phyloP scores from a whole-genome alignment of 2,113 vertebrate species.

The Rhizomys pruinosus region DNA sequence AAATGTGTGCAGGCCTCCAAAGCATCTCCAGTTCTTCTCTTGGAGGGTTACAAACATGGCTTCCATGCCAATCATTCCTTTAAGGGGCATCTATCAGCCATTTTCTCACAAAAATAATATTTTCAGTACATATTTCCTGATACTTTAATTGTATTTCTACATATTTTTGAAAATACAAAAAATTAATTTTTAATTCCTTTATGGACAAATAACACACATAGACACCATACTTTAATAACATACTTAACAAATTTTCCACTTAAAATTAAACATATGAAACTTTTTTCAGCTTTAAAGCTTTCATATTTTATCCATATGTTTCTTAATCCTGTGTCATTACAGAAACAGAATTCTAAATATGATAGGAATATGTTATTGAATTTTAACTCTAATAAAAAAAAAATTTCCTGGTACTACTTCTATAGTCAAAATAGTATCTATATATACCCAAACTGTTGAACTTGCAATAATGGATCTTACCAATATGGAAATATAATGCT shows the following conservation, averaged over 20 bases:
- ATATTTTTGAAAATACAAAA: too few relatives aligned
- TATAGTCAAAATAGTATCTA: constrained; percentile 26
- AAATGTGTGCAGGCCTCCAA: not conserved
- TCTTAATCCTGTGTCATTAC: constrained; percentile 47
- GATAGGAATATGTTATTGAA: not conserved
- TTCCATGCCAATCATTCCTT: not conserved
- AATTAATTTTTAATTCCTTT: too few relatives aligned
- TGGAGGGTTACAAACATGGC: not conserved
- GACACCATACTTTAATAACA: too few relatives aligned
- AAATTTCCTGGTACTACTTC: not conserved
- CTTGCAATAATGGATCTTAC: not conserved
- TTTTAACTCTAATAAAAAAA: constrained; percentile 47
- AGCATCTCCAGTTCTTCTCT: not conserved
- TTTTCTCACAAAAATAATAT: too few relatives aligned
- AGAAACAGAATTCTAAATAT: constrained; percentile 48
- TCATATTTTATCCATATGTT: constrained; percentile 52
- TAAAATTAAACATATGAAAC: constrained; percentile 58
- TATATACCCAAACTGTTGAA: not conserved
- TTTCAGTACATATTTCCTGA: too few relatives aligned
- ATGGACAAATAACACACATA: too few relatives aligned
- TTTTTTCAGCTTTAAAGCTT: constrained; percentile 29
- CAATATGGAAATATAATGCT: not conserved
- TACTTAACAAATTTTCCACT: constrained; percentile 44
- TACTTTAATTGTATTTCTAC: too few relatives aligned
- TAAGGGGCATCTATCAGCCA: not conserved